Percentiles rank a stretch among this genome's conserved stretches.
Conservation (phyloP, 2,113 vertebrate genomes). For the Nerophis ophidion region DNA sequence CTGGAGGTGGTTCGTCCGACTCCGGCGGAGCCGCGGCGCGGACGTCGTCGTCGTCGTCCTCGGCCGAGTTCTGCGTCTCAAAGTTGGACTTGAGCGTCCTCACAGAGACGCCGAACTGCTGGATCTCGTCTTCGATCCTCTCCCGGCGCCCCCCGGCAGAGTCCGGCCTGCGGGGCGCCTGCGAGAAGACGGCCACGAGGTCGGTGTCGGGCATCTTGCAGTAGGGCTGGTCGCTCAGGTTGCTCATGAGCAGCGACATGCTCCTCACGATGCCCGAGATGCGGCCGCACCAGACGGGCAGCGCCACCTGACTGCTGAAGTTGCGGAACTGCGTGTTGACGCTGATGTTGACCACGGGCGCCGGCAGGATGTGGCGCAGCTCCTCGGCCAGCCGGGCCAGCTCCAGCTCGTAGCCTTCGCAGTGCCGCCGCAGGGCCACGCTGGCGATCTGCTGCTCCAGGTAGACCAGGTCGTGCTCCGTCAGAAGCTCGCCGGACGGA, state of each 20-base stretch:
- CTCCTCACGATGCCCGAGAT: conserved; percentile 82
- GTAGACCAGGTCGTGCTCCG: conserved; percentile 84
- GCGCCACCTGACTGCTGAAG: conserved; percentile 60
- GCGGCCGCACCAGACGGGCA: conserved; percentile 84
- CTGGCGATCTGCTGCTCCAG: conserved; percentile 85
- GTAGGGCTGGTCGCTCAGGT: conserved; percentile 62
- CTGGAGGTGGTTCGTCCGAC: conserved; percentile 20
- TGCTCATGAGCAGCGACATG: conserved; percentile 82
- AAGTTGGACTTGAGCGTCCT: conserved; percentile 81
- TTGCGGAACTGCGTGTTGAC: conserved; percentile 79
- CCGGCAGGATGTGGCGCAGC: conserved; percentile 81
- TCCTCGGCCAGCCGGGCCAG: conserved; percentile 79
- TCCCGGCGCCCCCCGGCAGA: conserved; percentile 56
- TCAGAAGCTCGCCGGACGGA: conserved; percentile 90
- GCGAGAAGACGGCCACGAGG: conserved; percentile 70
- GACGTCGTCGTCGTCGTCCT: conserved; percentile 7
- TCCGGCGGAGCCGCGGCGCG: conserved; percentile 6
- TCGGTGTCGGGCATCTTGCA: conserved; percentile 75
- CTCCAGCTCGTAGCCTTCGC: conserved; percentile 81
- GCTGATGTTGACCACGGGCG: conserved; percentile 83
- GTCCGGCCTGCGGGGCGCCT: conserved; percentile 45
- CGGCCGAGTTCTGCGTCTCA: conserved; percentile 60
- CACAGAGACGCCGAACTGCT: conserved; percentile 86
- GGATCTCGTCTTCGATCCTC: conserved; percentile 80
- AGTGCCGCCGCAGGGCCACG: conserved; percentile 79